These are phyloP conservation scores for Acleris holmiana DNA, from an alignment of 2,888 invertebrate species.

Conservation along the genomic window DNA sequence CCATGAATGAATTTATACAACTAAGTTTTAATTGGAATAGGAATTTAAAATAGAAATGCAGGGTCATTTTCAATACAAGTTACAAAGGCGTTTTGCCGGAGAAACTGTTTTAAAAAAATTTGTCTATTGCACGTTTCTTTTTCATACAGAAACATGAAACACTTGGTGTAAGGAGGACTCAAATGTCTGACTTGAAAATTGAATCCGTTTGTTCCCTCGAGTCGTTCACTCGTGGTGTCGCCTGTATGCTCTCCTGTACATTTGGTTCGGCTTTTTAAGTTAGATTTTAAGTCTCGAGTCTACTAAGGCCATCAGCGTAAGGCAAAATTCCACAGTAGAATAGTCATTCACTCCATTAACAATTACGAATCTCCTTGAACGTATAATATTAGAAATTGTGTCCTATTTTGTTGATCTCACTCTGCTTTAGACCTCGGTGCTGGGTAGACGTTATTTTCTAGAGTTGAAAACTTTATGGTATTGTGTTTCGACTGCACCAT, in stretches of 20 bases:
- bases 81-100: not conserved
- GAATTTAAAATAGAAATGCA: no score
- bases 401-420: slow-evolving; percentile 71
- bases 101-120: not conserved
- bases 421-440: slow-evolving; percentile 61
- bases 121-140: no score
- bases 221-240: slow-evolving; percentile 2
- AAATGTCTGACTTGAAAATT: not conserved
- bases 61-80: not conserved
- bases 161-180: no score
- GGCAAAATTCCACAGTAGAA: slow-evolving; percentile 21
- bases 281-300: slow-evolving; percentile 16
- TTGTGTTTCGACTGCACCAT: slow-evolving; percentile 17
- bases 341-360: slow-evolving; percentile 16
- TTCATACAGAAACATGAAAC: no score
- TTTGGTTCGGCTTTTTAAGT: slow-evolving; percentile 29
- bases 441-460: slow-evolving; percentile 55
- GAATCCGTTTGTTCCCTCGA: not conserved
- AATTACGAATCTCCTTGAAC: slow-evolving; percentile 30
- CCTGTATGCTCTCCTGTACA: slow-evolving; percentile 17
- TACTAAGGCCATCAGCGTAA: not conserved
- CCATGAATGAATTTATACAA: no score
- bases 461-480: not conserved
- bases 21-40: no score
- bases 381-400: slow-evolving; percentile 46